Base-by-base conservation (phyloP, 2,113 vertebrate genomes). In the Romanogobio albipinnatus region DNA sequence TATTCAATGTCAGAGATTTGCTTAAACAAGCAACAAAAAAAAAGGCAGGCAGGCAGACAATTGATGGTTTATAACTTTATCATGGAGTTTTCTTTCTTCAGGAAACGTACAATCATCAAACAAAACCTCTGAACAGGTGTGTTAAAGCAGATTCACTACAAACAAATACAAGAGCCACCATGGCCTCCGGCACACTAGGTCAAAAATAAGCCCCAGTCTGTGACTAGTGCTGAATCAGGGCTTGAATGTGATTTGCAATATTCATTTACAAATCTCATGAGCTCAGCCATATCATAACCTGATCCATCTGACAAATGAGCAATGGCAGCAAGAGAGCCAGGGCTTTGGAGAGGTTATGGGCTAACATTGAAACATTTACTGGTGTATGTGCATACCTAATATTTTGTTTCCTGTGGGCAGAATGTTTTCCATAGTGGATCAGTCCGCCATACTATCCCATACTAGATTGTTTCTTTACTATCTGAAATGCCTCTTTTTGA, bases 201-300 rank as follows among this genome's bases (percentile, higher is more conserved):
- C 70, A 89, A 85, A 89, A 92, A 91, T 90, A 88, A 90, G 71
- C 86, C 26, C 26, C 24, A 33, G 87, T 88, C 86, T 89, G 87
- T 89, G 87, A 81, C 89, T 90, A 85, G 88, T 92, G 92, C 91
- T 93, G 93, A 93, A 91, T 93, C 91, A 92, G 91, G 84, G 36
- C 51, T 13, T 58, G 10, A 71, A 73, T 17, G 64, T 91, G 92
- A 93, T 93, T 93, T 93, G 87, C 88, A 74, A 47, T 82, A 91
- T 90, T 91, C 86, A 91, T 92, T 93, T 91, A 90, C 86, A 91
- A 93, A 90, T 91, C 90, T 91, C 90, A 89, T 91, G 87, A 93
- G 85, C 61, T 64, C 89, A 71, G 90, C 89, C 89, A 89, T 89
- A 89, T 83, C 71, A 45, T 61, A 85, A 79, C 81, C 86, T 82